phyloP scores from a whole-genome alignment of 2,888 invertebrate species.

The Sialis lutaria region DNA sequence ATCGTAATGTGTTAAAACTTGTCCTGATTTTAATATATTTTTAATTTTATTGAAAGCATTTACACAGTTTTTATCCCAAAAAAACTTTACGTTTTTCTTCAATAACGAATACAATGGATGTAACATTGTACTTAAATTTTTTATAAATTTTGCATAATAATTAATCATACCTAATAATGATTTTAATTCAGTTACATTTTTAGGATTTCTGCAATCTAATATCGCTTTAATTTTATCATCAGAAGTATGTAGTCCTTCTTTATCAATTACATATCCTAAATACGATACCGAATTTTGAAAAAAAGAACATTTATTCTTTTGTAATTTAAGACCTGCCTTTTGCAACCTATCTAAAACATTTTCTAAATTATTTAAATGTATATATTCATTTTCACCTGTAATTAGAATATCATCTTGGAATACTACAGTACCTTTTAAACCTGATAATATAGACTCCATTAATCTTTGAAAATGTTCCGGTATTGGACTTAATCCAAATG shows the following conservation, averaged over 20 bases:
- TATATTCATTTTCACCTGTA: background rate
- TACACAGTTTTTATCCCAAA: no score
- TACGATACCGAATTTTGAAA: background rate
- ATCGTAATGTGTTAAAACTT: no score
- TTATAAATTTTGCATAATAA: background rate
- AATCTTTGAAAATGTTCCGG: background rate
- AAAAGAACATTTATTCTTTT: background rate
- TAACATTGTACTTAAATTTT: conserved; percentile 6
- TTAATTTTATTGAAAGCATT: no score
- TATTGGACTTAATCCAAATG: background rate
- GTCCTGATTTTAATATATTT: no score
- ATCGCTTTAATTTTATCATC: background rate
- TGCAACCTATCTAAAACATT: background rate
- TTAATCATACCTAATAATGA: background rate
- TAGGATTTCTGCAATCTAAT: background rate
- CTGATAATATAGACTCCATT: background rate
- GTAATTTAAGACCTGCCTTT: background rate
- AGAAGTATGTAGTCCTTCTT: background rate
- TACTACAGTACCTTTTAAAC: background rate
- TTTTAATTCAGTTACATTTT: background rate
- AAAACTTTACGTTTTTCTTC: conserved; percentile 4
- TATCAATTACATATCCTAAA: background rate
- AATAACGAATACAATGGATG: conserved; percentile 6
- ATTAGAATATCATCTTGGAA: conserved; percentile 1
- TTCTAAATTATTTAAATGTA: background rate